Evolutionary conservation across 1,140 invertebrate species (phyloP).

Genomic region (Wasmannia auropunctata): DNA sequence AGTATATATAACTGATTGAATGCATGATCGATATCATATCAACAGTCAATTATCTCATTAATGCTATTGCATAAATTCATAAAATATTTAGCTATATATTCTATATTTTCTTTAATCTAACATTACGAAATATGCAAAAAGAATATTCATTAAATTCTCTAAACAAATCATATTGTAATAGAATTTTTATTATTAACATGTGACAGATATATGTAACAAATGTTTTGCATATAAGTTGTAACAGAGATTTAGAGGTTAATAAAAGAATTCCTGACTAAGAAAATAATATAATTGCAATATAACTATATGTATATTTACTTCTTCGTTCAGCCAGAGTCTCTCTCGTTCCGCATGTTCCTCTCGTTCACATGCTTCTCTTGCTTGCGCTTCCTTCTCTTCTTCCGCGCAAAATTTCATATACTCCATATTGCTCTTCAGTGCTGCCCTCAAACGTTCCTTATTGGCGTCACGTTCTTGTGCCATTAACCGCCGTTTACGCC

Average conservation of each 20-base stretch:
- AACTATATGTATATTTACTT: constrained; percentile 73
- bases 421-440: constrained; percentile 75
- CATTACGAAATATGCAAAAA: neutral
- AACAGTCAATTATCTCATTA: neutral
- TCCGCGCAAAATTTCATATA: constrained; percentile 85
- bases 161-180: neutral
- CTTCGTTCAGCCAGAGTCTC: constrained; percentile 81
- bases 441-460: constrained; percentile 69
- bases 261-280: neutral
- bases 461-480: constrained; percentile 81
- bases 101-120: neutral
- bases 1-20: neutral
- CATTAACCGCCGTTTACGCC: constrained; percentile 83
- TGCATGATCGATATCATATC: neutral
- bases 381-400: constrained; percentile 81
- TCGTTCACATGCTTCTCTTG: constrained; percentile 82
- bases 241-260: neutral
- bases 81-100: no score
- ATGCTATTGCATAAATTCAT: neutral
- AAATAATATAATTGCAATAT: neutral
- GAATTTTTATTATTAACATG: neutral
- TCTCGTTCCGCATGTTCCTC: constrained; percentile 81
- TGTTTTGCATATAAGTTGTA: neutral
- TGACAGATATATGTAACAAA: neutral
- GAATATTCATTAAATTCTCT: neutral